Percentiles rank a stretch among this genome's conserved stretches.
These are phyloP conservation scores for Priocnemis perturbator DNA, from an alignment of 2,888 invertebrate species.

Conservation along the genomic window DNA sequence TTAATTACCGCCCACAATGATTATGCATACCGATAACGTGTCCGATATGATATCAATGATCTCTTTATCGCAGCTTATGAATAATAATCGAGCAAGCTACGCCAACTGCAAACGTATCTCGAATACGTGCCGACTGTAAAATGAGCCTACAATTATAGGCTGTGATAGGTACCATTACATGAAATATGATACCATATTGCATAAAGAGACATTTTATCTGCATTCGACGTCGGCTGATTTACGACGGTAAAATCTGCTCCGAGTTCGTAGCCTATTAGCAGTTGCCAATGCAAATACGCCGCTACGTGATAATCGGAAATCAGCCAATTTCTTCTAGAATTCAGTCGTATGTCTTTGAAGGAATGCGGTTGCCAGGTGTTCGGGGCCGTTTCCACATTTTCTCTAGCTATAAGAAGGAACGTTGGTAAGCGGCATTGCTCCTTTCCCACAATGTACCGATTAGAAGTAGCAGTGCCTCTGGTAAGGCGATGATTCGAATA, in stretches of 20 bases:
- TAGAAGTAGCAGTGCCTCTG: not conserved
- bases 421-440: no score
- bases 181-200: constrained; percentile 57
- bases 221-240: constrained; percentile 62
- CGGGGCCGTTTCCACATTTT: no score
- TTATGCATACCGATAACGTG: constrained; percentile 34
- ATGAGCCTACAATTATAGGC: constrained; percentile 50
- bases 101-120: constrained; percentile 18
- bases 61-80: constrained; percentile 43
- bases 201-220: constrained; percentile 62
- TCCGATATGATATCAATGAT: constrained; percentile 47
- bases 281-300: constrained; percentile 42
- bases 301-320: not conserved
- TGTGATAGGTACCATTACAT: constrained; percentile 50
- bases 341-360: not conserved
- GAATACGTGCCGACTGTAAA: constrained; percentile 45
- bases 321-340: not conserved
- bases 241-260: constrained; percentile 50
- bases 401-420: no score
- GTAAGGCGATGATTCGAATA: no score
- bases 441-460: no score
- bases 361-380: no score
- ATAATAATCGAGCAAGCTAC: constrained; percentile 47
- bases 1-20: constrained; percentile 21
- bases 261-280: constrained; percentile 53